phyloP scores from a whole-genome alignment of 2,888 invertebrate genomes.

The Gisinianus flammeolus region DNA sequence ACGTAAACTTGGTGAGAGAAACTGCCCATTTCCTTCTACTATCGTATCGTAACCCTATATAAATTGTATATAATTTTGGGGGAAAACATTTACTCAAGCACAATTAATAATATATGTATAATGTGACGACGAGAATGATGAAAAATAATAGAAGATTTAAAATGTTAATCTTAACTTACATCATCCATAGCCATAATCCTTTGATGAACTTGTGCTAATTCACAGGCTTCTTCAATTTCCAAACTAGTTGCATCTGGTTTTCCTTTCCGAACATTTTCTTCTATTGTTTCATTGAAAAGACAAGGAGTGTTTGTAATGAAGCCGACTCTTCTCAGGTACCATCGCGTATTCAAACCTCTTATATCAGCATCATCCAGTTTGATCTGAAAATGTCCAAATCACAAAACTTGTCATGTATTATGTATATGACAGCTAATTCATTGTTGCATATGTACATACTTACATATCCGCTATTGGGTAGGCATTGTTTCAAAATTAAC shows the following conservation, averaged over 20 bases:
- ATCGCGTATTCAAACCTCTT: not conserved
- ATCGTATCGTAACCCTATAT: conserved; percentile 11
- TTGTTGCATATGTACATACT: not conserved
- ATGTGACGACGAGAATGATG: no score
- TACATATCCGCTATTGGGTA: conserved; percentile 18
- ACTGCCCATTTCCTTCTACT: not conserved
- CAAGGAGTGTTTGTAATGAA: conserved; percentile 2
- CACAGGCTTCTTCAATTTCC: conserved; percentile 3
- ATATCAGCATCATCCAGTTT: conserved; percentile 12
- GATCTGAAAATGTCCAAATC: not conserved
- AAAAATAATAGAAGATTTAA: no score
- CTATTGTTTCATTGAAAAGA: conserved; percentile 8
- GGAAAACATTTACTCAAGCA: no score
- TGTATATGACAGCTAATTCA: not conserved
- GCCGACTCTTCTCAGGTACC: not conserved
- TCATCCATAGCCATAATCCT: not conserved
- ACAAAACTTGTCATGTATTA: not conserved
- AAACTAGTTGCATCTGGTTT: not conserved
- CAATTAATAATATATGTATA: no score
- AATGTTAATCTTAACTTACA: no score
- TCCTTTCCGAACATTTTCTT: not conserved
- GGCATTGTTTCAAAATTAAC: not conserved
- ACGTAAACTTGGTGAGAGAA: not conserved
- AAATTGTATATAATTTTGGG: no score
- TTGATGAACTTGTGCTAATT: conserved; percentile 4